Evolutionary conservation across 2,113 vertebrate species (phyloP).

Genomic region (Sceloporus undulatus): DNA sequence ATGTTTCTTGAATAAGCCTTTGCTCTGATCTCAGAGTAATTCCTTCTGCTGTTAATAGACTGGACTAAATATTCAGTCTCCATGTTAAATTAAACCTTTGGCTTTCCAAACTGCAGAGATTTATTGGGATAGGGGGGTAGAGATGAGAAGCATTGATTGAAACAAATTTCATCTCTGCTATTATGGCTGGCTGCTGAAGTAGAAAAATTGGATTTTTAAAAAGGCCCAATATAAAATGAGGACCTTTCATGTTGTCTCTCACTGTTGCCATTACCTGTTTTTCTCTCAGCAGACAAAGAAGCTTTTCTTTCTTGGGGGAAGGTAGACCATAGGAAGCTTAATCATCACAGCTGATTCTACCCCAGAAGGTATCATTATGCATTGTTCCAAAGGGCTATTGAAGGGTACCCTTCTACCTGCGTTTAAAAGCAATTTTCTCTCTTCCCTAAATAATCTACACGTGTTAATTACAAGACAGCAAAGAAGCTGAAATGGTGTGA

Average conservation of each 20-base stretch:
- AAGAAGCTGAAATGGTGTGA: slow-evolving; percentile 72
- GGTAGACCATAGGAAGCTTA: slow-evolving; percentile 10
- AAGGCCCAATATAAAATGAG: slow-evolving; percentile 7
- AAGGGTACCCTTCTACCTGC: slow-evolving; percentile 65
- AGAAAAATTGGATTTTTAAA: slow-evolving; percentile 24
- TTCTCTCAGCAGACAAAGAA: background rate
- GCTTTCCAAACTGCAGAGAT: slow-evolving; percentile 20
- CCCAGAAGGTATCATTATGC: slow-evolving; percentile 42
- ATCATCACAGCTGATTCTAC: slow-evolving; percentile 14
- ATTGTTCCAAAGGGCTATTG: slow-evolving; percentile 52
- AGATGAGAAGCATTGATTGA: slow-evolving; percentile 20
- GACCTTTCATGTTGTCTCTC: slow-evolving; percentile 6
- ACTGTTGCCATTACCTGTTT: slow-evolving; percentile 10
- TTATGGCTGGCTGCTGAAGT: slow-evolving; percentile 19
- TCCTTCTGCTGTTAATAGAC: background rate
- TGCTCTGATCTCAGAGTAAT: slow-evolving; percentile 1
- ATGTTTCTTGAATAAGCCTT: background rate
- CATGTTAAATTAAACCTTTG: slow-evolving; percentile 25
- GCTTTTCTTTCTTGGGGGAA: slow-evolving; percentile 20
- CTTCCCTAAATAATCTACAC: slow-evolving; percentile 73
- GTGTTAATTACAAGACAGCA: slow-evolving; percentile 75
- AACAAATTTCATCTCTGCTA: slow-evolving; percentile 35
- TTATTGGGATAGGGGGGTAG: slow-evolving; percentile 5
- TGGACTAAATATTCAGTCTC: slow-evolving; percentile 28
- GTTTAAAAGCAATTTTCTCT: slow-evolving; percentile 76